These are phyloP conservation scores for Trileptium ribeirensis DNA, from an alignment of 2,888 invertebrate genomes.

Conservation along the genomic window DNA sequence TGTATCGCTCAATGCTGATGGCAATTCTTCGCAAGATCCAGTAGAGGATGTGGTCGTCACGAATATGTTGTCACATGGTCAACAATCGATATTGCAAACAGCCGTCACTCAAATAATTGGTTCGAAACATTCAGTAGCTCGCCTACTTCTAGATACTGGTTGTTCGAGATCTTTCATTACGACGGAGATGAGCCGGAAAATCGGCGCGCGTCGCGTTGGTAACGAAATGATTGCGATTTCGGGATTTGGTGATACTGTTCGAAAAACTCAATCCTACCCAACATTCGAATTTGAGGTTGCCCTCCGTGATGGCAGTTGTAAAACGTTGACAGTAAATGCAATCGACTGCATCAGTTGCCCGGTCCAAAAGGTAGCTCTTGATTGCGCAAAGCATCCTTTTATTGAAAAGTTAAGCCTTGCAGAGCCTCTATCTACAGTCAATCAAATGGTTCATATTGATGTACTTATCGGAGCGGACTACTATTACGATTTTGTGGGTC, in stretches of 20 bases:
- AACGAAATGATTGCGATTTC: not conserved
- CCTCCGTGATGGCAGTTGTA: not conserved
- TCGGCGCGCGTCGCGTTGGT: not conserved
- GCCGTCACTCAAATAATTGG: not conserved
- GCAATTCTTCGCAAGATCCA: not conserved
- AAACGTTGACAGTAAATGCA: not conserved
- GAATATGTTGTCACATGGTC: constrained; percentile 16
- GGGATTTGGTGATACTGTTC: not conserved
- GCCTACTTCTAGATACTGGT: not conserved
- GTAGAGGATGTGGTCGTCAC: not conserved
- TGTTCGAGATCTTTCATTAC: constrained; percentile 1
- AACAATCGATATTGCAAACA: constrained; percentile 13
- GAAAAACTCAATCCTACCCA: not conserved
- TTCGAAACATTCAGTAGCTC: not conserved
- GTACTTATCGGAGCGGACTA: not conserved
- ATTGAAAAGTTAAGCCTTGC: not conserved
- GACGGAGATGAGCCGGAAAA: not conserved
- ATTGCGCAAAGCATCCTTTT: not conserved
- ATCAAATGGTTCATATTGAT: not conserved
- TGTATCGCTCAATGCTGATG: not conserved
- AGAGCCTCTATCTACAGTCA: not conserved
- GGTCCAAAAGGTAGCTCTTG: not conserved
- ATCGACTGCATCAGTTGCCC: not conserved
- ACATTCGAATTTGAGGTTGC: constrained; percentile 4
- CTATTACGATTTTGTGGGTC: constrained; percentile 2